Evolutionary conservation across 2,113 vertebrate genomes (phyloP).

Genomic region (Paradoxurus hermaphroditus): DNA sequence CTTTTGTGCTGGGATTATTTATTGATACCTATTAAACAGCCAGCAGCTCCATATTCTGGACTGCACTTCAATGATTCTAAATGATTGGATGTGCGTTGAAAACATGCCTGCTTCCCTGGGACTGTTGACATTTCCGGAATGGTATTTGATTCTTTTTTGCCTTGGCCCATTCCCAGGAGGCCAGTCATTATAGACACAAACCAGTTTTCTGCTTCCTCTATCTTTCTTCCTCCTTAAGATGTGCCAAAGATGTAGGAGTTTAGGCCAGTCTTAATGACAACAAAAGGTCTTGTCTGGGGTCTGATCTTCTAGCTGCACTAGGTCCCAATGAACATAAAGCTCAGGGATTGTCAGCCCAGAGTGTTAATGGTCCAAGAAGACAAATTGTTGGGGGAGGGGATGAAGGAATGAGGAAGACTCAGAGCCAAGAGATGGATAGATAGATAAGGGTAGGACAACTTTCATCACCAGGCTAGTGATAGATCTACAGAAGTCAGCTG

Average conservation of each 20-base stretch:
- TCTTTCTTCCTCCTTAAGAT: constrained; percentile 42
- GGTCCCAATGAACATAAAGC: constrained; percentile 21
- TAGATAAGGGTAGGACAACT: not conserved
- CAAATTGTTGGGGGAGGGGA: no score
- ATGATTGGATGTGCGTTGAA: constrained; percentile 46
- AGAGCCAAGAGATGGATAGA: not conserved
- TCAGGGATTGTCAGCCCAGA: not conserved
- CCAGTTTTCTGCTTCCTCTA: constrained; percentile 23
- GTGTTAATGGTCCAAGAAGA: not conserved
- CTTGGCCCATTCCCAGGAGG: constrained; percentile 51
- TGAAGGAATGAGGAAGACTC: not conserved
- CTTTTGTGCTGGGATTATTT: constrained; percentile 39
- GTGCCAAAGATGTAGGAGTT: constrained; percentile 39
- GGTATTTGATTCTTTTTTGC: constrained; percentile 67
- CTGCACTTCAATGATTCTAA: constrained; percentile 52
- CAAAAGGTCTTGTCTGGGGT: not conserved
- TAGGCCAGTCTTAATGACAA: not conserved
- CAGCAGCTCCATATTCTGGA: not conserved
- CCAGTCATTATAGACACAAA: constrained; percentile 55
- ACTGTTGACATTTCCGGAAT: constrained; percentile 55
- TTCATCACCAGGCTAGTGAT: not conserved
- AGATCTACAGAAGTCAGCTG: not conserved
- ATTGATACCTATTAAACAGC: constrained; percentile 42
- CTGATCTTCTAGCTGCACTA: not conserved
- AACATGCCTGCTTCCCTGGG: constrained; percentile 50